Conservation (phyloP, 1,140 invertebrate species). For the Ceratosolen fusciceps region DNA sequence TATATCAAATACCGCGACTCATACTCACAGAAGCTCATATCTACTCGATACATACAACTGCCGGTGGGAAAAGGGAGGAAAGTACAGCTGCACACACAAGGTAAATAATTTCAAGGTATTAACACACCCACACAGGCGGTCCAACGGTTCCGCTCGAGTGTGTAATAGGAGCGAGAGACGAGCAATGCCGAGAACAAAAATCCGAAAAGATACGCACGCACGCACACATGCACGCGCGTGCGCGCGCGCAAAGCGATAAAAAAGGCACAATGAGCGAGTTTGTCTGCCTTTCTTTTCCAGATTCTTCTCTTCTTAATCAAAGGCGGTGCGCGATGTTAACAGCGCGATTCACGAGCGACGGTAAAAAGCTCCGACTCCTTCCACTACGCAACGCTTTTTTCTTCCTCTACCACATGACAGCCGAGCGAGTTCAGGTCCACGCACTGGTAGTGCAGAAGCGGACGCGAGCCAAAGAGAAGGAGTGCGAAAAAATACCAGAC, state of each 20-base stretch:
- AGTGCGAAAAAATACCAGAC: conserved; percentile 37
- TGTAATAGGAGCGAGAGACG: neutral
- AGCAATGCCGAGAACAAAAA: conserved; percentile 5
- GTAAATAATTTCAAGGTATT: conserved; percentile 13
- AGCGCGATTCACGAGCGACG: conserved; percentile 39
- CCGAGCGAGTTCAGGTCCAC: neutral
- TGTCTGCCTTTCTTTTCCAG: conserved; percentile 45
- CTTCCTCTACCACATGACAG: conserved; percentile 2
- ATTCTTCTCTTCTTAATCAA: conserved; percentile 50
- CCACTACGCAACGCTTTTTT: conserved; percentile 29
- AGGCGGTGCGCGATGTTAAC: conserved; percentile 49
- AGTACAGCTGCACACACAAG: neutral
- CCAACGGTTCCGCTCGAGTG: neutral
- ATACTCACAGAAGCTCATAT: neutral
- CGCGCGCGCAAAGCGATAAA: conserved; percentile 38
- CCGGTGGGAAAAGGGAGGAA: neutral
- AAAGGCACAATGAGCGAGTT: conserved; percentile 44
- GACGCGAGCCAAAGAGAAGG: neutral
- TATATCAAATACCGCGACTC: neutral
- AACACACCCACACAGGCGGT: conserved; percentile 14
- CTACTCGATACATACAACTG: neutral
- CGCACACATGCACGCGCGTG: conserved; percentile 10
- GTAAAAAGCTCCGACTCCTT: conserved; percentile 38
- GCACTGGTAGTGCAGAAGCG: conserved; percentile 40
- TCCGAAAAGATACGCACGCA: conserved; percentile 29